These are phyloP conservation scores for Synergus laeviventris DNA, from an alignment of 2,888 invertebrate genomes.

Conservation along the genomic window DNA sequence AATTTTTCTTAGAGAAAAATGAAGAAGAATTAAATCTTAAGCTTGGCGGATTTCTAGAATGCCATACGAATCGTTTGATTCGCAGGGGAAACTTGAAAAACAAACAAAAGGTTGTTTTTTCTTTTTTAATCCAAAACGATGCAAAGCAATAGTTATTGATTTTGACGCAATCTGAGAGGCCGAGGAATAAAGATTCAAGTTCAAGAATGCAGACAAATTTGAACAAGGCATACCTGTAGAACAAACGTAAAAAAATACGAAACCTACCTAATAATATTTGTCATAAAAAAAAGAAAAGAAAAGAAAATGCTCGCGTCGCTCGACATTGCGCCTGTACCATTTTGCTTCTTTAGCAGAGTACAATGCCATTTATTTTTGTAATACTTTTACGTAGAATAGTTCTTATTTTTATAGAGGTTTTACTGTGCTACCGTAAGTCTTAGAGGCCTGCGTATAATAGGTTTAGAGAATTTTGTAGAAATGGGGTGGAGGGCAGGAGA, in stretches of 20 bases:
- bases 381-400: conserved; percentile 74
- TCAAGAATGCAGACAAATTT: neutral
- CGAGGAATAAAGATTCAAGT: conserved; percentile 26
- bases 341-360: conserved; percentile 76
- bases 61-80: conserved; percentile 29
- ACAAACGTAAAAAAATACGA: conserved; percentile 15
- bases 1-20: conserved; percentile 27
- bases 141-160: conserved; percentile 36
- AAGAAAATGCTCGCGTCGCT: conserved; percentile 67
- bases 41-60: conserved; percentile 17
- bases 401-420: conserved; percentile 66
- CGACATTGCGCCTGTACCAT: conserved; percentile 75
- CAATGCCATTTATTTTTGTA: conserved; percentile 76
- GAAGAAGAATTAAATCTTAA: conserved; percentile 3
- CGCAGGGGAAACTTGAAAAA: neutral
- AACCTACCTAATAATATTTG: conserved; percentile 28
- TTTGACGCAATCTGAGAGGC: conserved; percentile 20
- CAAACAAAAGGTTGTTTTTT: conserved; percentile 19
- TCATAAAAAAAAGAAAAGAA: conserved; percentile 37
- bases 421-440: conserved; percentile 71
- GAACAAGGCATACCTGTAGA: conserved; percentile 26
- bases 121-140: conserved; percentile 20
- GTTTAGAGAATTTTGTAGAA: conserved; percentile 49
- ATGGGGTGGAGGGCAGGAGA: conserved; percentile 34
- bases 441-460: conserved; percentile 74